Evolutionary conservation across 1,140 invertebrate species (phyloP).

Genomic region (Drosophila tani): DNA sequence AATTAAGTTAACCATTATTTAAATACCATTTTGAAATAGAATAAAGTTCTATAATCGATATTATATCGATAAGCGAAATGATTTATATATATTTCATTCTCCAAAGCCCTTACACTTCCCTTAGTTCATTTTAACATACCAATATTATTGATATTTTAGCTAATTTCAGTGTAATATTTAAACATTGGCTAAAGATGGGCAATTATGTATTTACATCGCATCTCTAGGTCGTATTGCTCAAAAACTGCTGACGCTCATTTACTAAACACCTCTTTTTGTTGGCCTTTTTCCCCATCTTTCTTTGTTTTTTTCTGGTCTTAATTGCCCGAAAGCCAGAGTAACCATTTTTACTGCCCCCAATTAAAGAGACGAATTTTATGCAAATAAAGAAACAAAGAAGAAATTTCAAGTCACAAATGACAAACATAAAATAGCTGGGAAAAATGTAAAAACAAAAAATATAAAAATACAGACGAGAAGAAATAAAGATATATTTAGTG

Average conservation of each 20-base stretch:
- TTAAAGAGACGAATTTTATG: conserved; percentile 22
- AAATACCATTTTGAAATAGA: too few relatives aligned
- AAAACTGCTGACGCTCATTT: conserved; percentile 15
- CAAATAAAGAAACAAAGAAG: conserved; percentile 19
- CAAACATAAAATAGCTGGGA: conserved; percentile 39
- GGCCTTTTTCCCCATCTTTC: neutral
- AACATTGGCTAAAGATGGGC: too few relatives aligned
- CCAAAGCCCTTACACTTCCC: too few relatives aligned
- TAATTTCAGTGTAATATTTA: too few relatives aligned
- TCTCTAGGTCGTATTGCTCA: neutral
- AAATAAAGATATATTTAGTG: conserved; percentile 1
- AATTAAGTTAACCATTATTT: too few relatives aligned
- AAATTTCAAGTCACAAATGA: conserved; percentile 33
- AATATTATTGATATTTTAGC: too few relatives aligned
- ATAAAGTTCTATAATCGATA: too few relatives aligned
- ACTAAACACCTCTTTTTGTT: neutral
- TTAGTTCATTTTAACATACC: too few relatives aligned
- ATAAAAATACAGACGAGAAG: neutral
- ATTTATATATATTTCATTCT: too few relatives aligned
- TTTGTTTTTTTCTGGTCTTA: conserved; percentile 6
- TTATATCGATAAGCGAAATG: too few relatives aligned
- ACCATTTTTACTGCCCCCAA: conserved; percentile 21
- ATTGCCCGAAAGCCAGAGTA: neutral
- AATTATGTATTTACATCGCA: too few relatives aligned
- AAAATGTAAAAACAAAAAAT: conserved; percentile 11